Evolutionary conservation across 2,888 invertebrate species (phyloP).

Genomic region (Nezara viridula): DNA sequence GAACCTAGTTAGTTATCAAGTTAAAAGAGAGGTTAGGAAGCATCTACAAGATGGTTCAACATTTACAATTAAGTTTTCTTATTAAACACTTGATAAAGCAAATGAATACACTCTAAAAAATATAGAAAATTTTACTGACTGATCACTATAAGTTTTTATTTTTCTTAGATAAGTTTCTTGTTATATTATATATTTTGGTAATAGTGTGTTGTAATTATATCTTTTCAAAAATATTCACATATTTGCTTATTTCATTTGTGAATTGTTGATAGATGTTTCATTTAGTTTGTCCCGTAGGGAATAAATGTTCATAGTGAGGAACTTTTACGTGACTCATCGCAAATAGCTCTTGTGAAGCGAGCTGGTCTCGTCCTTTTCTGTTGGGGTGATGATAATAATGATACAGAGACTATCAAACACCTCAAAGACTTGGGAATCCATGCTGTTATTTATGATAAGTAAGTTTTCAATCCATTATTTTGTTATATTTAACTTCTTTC

Average conservation of each 20-base stretch:
- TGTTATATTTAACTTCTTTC: not conserved
- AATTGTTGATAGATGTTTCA: constrained; percentile 3
- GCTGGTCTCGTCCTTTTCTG: constrained; percentile 91
- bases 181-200: not conserved
- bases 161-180: no score
- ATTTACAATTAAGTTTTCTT: no score
- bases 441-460: constrained; percentile 96
- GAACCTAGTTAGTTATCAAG: no score
- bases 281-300: constrained; percentile 71
- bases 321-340: constrained; percentile 84
- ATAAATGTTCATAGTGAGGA: constrained; percentile 95
- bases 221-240: no score
- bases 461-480: constrained; percentile 65
- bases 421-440: constrained; percentile 92
- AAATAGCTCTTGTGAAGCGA: constrained; percentile 84
- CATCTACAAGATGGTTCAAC: no score
- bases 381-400: constrained; percentile 97
- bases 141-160: no score
- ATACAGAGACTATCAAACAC: constrained; percentile 85
- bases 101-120: not conserved
- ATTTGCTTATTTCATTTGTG: not conserved
- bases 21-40: no score
- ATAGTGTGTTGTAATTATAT: not conserved
- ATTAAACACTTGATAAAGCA: not conserved
- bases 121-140: no score